Base-by-base conservation (phyloP, 2,797 vertebrate genomes). In the Darevskia mixta region DNA sequence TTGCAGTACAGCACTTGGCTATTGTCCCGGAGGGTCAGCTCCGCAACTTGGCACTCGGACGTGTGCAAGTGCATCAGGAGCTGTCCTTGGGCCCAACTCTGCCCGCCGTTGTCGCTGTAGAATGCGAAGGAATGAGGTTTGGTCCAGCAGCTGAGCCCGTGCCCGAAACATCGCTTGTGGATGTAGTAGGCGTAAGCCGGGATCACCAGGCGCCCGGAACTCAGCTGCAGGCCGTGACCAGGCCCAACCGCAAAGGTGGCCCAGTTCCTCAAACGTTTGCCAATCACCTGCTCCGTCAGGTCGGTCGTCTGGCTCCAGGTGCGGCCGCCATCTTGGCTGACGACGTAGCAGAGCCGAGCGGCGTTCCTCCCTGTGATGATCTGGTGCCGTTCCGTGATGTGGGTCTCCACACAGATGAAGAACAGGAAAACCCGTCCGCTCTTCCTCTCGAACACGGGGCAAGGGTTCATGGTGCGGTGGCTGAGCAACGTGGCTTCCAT, bases 191-290 rank as follows among this genome's bases (percentile, higher is more conserved):
- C 78, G 0, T 99, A 99, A 0, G 98, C 98, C 0, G 98, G 98
- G 79, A 99, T 95, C 43, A 98, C 94, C 91, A 99, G 90, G 69
- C 97, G 96, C 18, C 98, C 98, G 0, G 96, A 98, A 67, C 91
- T 91, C 90, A 98, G 93, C 93, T 98, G 98, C 7, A 99, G 88
- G 0, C 98, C 99, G 0, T 99, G 99, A 5, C 99, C 99, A 0
- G 98, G 98, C 2, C 99, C 98, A 15, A 99, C 98, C 0, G 97
- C 98, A 1, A 99, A 98, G 0, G 99, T 99, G 91, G 98, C 98
- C 98, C 98, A 99, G 0, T 89, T 96, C 23, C 88, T 77, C 81
- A 98, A 18, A 2, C 97, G 95, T 0, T 94, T 15, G 0, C 98
- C 98, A 0, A 98, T 91, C 73, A 97, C 97, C 10, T 96, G 90